Base-by-base conservation (phyloP, 2,888 invertebrate genomes). In the Ochropacha duplaris region DNA sequence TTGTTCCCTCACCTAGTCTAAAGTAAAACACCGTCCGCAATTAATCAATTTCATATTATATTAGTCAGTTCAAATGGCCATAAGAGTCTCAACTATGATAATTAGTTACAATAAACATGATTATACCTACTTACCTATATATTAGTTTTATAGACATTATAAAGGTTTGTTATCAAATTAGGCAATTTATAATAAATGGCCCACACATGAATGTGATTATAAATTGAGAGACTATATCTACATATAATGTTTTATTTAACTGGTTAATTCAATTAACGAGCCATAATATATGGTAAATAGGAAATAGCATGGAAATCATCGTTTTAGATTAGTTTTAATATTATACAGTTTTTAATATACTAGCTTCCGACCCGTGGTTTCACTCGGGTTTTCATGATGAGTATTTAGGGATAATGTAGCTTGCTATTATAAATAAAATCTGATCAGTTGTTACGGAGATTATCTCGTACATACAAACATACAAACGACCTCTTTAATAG, bases 201-300 rank as follows among this genome's bases (percentile, higher is more conserved):
- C 44, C 31, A 19, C 4, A 31, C 14, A 24, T 22, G 9, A 52
- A 52, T 52, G 52, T 52, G 31, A 52, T 52, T 34, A 52, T 52
- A 52, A 52, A 34, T 19, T 52, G 34, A 34, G 22, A 34, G 52
- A 31, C 34, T 34, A 22, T 51, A 51, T n/a, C n/a, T n/a, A n/a
- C n/a, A n/a, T n/a, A n/a, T n/a, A n/a, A n/a, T 52, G 31, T 34
- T 19, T 28, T 44, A 19, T 44, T 44, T 52, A 52, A 52, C 34
- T 52, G 22, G 51, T 52, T 52, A 34, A 52, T 52, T 52, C 52
- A 52, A 52, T 52, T 52, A 52, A 31, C 52, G 19, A 19, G 12
- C 5, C 51, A 31, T 31, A 31, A 19, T 11, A 31, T 39, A 39
- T 39, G 39, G 39, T 16, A 14, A 34, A 34, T 34, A 14, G 28